phyloP scores from a whole-genome alignment of 1,140 invertebrate species.

The Bombus terrestris region DNA sequence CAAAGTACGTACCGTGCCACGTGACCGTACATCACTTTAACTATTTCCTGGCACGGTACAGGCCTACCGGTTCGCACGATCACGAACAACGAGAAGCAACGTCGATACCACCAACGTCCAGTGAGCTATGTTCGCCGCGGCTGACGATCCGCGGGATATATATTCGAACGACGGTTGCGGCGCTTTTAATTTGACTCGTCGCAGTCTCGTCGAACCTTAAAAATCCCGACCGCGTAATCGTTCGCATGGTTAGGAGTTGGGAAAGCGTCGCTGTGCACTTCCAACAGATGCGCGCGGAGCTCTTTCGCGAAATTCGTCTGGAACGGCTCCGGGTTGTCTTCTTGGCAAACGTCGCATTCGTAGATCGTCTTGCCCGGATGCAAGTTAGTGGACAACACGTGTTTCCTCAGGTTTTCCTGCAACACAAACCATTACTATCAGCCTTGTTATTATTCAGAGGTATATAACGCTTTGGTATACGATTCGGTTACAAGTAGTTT shows the following conservation, averaged over 20 bases:
- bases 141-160: slow-evolving; percentile 11
- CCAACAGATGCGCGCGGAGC: slow-evolving; percentile 86
- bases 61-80: slow-evolving; percentile 49
- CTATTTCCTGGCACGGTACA: slow-evolving; percentile 73
- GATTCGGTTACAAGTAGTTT: too few species aligned
- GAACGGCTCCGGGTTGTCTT: slow-evolving; percentile 75
- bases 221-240: slow-evolving; percentile 81
- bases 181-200: neutral
- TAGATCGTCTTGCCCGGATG: slow-evolving; percentile 91
- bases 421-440: slow-evolving; percentile 34
- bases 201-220: slow-evolving; percentile 63
- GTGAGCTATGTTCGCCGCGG: slow-evolving; percentile 34
- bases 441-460: too few species aligned
- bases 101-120: slow-evolving; percentile 21
- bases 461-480: too few species aligned
- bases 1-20: slow-evolving; percentile 70
- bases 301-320: slow-evolving; percentile 87
- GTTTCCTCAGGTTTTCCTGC: slow-evolving; percentile 94
- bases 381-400: slow-evolving; percentile 90
- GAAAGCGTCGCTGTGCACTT: slow-evolving; percentile 83
- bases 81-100: slow-evolving; percentile 51
- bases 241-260: slow-evolving; percentile 77
- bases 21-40: slow-evolving; percentile 74
- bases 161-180: neutral
- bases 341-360: slow-evolving; percentile 86